phyloP scores from a whole-genome alignment of 35 echinoderm and acorn worm genomes.

The Hemicentrotus pulcherrimus region DNA sequence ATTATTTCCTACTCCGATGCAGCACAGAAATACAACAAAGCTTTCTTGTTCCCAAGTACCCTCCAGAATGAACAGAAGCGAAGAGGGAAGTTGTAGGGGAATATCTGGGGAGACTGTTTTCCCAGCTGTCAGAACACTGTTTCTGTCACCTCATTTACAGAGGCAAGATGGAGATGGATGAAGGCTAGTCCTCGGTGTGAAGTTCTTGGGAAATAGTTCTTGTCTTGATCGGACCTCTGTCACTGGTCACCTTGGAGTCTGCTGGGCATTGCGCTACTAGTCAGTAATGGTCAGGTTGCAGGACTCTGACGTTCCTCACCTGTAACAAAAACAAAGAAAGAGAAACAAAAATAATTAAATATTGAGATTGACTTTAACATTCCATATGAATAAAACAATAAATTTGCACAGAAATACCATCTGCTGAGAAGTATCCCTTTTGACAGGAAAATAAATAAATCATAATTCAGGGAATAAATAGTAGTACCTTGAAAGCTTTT shows the following conservation, averaged over 20 bases:
- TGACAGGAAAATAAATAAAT: no score
- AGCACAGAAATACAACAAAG: neutral
- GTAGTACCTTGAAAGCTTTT: neutral
- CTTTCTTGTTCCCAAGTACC: neutral
- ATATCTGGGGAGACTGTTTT: constrained; percentile 14
- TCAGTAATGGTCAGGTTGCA: neutral
- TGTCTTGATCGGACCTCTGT: neutral
- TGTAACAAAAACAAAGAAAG: neutral
- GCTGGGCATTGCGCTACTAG: neutral
- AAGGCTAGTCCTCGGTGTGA: neutral
- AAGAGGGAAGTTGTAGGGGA: neutral
- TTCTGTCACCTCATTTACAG: constrained; percentile 3
- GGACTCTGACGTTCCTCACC: neutral
- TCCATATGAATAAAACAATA: neutral
- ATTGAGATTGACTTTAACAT: neutral
- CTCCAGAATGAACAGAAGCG: neutral
- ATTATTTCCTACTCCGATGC: neutral
- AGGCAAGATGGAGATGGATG: neutral
- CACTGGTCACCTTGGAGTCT: neutral
- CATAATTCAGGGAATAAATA: neutral
- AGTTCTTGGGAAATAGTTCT: neutral
- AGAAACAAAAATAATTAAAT: neutral
- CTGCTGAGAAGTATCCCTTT: no score
- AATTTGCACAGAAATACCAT: no score
- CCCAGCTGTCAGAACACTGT: constrained; percentile 3